These are phyloP conservation scores for Euschistus heros DNA, from an alignment of 1,140 invertebrate species.

Conservation along the genomic window DNA sequence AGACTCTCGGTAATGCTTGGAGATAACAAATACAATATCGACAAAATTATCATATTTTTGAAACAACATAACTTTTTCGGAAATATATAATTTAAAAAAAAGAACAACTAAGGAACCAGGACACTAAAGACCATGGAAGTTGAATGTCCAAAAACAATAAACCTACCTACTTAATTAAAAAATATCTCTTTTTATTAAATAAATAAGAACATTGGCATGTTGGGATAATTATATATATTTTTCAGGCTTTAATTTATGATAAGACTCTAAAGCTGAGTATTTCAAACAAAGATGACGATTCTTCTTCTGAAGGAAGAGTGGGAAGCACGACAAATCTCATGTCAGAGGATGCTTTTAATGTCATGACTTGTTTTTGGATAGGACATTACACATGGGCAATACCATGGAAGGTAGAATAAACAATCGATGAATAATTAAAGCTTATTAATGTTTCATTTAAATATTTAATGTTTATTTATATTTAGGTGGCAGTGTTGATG, in stretches of 20 bases:
- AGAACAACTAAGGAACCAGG: no score
- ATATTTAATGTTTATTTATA: slow-evolving; percentile 23
- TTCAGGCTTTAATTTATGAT: slow-evolving; percentile 54
- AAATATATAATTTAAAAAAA: no score
- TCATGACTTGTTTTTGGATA: slow-evolving; percentile 75
- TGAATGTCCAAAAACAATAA: no score
- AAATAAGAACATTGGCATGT: no score
- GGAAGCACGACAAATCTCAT: slow-evolving; percentile 70
- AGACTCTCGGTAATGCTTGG: no score
- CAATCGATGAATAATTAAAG: no score
- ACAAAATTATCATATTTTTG: no score
- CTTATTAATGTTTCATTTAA: background rate
- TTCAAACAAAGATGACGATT: slow-evolving; percentile 35
- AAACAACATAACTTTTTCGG: no score
- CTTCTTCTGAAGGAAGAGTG: slow-evolving; percentile 40
- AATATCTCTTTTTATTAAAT: no score
- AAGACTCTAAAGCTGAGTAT: slow-evolving; percentile 37
- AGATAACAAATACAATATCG: no score
- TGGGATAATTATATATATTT: slow-evolving; percentile 21
- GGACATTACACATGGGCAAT: slow-evolving; percentile 78
- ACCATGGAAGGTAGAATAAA: slow-evolving; percentile 58
- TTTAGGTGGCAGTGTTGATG: slow-evolving; percentile 59
- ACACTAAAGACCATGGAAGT: no score
- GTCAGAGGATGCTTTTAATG: slow-evolving; percentile 68
- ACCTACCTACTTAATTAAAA: no score